phyloP scores from a whole-genome alignment of 2,888 invertebrate species.

The Didymodactylos carnosus region DNA sequence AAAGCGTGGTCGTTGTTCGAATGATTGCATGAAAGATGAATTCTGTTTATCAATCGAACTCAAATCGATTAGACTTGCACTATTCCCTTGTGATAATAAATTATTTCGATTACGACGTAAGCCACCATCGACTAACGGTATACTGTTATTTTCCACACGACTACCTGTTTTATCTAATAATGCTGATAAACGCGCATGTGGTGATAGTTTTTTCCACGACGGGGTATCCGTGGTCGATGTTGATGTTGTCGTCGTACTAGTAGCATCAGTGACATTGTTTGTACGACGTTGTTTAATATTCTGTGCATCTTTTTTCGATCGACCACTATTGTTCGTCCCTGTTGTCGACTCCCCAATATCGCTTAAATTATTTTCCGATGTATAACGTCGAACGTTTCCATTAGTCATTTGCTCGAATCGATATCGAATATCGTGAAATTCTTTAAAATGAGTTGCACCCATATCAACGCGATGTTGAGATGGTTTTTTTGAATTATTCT shows the following conservation, averaged over 20 bases:
- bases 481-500: not conserved
- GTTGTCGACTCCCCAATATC: not conserved
- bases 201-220: not conserved
- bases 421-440: not conserved
- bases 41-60: not conserved
- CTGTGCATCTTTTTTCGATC: not conserved
- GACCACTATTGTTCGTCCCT: too few species aligned
- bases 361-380: not conserved
- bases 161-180: not conserved
- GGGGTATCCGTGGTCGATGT: not conserved
- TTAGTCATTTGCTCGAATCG: not conserved
- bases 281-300: not conserved
- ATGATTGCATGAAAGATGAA: not conserved
- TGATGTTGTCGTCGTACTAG: not conserved
- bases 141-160: too few species aligned
- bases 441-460: not conserved
- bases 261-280: not conserved
- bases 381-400: not conserved
- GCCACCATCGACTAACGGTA: too few species aligned
- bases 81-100: not conserved
- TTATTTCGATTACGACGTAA: not conserved
- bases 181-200: not conserved
- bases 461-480: not conserved
- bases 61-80: not conserved
- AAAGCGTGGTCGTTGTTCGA: not conserved